Conservation (phyloP, 1,140 invertebrate species). For the Drosophila nigromelanica region DNA sequence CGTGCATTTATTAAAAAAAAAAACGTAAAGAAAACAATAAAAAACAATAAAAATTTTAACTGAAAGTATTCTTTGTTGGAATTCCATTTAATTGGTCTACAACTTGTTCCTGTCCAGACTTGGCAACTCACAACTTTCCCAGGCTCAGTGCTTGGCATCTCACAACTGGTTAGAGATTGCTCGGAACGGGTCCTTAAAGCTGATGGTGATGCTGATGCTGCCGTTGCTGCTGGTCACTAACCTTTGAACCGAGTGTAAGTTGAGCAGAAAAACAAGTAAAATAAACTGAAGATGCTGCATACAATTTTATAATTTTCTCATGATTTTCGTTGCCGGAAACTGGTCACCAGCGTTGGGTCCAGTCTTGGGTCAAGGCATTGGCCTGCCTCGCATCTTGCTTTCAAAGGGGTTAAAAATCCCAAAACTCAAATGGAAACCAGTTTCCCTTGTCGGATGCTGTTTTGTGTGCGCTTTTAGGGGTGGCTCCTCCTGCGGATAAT, state of each 20-base stretch:
- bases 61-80: constrained; percentile 65
- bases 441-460: constrained; percentile 23
- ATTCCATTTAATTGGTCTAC: constrained; percentile 79
- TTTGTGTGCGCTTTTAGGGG: constrained; percentile 20
- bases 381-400: constrained; percentile 10
- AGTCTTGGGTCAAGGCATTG: constrained; percentile 55
- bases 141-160: constrained; percentile 54
- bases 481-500: constrained; percentile 38
- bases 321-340: constrained; percentile 51
- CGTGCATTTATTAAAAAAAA: constrained; percentile 66
- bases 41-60: constrained; percentile 27
- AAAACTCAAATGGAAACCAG: constrained; percentile 10
- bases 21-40: constrained; percentile 39
- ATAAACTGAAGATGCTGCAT: constrained; percentile 68
- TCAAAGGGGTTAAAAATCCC: constrained; percentile 38
- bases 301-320: constrained; percentile 68
- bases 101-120: constrained; percentile 70
- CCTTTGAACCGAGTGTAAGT: constrained; percentile 67
- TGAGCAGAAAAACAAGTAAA: constrained; percentile 42
- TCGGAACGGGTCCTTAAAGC: constrained; percentile 42
- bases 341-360: constrained; percentile 36
- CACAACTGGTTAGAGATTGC: constrained; percentile 45
- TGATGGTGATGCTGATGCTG: constrained; percentile 8
- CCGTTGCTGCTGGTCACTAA: constrained; percentile 55
- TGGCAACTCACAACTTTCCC: constrained; percentile 50